Evolutionary conservation across 2,888 invertebrate genomes (phyloP), one percentile per base, ranked within the genome.

Genomic region (Tinea semifulvella): DNA sequence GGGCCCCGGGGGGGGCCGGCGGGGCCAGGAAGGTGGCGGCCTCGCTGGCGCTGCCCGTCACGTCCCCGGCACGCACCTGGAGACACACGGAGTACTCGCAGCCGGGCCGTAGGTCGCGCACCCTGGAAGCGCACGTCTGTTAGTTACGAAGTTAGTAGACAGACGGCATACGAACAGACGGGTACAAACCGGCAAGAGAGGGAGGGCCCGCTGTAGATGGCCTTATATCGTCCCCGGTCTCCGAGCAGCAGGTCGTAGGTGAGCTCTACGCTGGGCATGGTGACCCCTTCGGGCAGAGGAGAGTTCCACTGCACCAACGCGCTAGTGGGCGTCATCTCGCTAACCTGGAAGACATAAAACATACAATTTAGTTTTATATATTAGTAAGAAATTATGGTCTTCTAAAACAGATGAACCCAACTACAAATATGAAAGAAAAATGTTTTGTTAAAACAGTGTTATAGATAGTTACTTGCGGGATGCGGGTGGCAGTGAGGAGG

Each of bases 31-130:
- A 94, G 53, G 88, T 88, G 48, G 89, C 87, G 45, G 91, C 88
- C 59, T 90, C 90, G 48, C 91, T 91, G 6, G 89, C 87, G 27
- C 86, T 85, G 43, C 93, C 93, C 50, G 88, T 87, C 50, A 89
- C 63, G 60, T 88, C 88, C 52, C 92, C 91, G 50, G 90, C 71
- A 57, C 89, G 86, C 54, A 92, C 91, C 69, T 90, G 90, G 52
- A 91, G 80, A 58, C 91, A 89, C 53, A 94, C 89, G 48, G 89
- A 87, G 73, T 94, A 95, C 63, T 92, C 92, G 63, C 91, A 90
- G n/a, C 92, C 92, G 10, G 95, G 94, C 64, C 89, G 87, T 57
- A 95, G 79, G 70, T 94, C 93, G 65, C 91, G 88, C 50, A 95
- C 88, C 55, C 81, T 81, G 60, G 2, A 50, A 50, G n/a, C n/a